These are phyloP conservation scores for Falco novaeseelandiae DNA, from an alignment of 2,797 vertebrate species.

Conservation along the genomic window DNA sequence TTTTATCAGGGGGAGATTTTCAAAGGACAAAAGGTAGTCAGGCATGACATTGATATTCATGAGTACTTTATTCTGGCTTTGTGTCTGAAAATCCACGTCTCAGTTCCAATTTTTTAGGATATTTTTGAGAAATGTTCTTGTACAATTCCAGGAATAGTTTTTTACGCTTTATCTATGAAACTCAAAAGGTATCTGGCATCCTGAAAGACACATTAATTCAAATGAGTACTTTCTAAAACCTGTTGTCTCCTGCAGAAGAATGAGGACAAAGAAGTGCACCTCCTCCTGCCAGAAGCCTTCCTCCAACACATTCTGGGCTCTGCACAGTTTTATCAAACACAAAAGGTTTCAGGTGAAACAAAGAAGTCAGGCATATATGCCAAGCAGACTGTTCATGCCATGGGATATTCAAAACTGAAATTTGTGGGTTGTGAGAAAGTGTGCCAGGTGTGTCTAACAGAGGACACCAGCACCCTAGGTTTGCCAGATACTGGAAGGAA, in stretches of 20 bases:
- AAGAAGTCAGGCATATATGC: neutral
- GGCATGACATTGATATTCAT: neutral
- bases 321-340: neutral
- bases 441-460: neutral
- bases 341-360: neutral
- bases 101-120: neutral
- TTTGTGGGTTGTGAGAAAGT: neutral
- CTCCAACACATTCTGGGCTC: neutral
- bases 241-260: neutral
- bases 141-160: neutral
- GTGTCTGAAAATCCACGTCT: neutral
- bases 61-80: neutral
- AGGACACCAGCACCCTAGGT: neutral
- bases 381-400: neutral
- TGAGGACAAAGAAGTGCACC: neutral
- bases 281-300: neutral
- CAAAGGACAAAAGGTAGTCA: neutral
- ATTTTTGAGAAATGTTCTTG: neutral
- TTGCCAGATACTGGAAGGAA: neutral
- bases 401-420: neutral
- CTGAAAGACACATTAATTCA: neutral
- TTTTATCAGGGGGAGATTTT: neutral
- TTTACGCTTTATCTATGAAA: neutral
- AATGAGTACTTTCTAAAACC: neutral
- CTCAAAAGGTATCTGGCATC: neutral